Base-by-base conservation (phyloP, 2,888 invertebrate species). In the Drosophila pseudotakahashii region DNA sequence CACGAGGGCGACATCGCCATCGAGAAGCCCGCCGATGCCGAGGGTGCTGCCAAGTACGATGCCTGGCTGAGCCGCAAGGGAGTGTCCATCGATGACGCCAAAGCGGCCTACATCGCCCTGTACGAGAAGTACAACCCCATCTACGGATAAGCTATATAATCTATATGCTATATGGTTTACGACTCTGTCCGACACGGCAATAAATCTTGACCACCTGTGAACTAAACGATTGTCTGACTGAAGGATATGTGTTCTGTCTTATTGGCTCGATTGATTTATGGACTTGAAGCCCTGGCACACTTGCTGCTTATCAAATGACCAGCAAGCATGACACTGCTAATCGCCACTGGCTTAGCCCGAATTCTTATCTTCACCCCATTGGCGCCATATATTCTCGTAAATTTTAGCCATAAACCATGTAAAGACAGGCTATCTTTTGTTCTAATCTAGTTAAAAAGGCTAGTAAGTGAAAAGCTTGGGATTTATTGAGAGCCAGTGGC, bases 11-110 rank as follows among this genome's bases (percentile, higher is more conserved):
- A 98, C 90, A 93, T 95, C 74, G 95, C 96, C 91, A 96, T 95
- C 76, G 97, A 93, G 57, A 95, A 95, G 79, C 98, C 98, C 68
- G 97, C 97, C 75, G 98, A 98, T 89, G 92, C 96, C 76, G 96
- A 96, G 92, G 98, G 96, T 70, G 97, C 96, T 90, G 98, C 97
- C 42, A 99, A 98, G 92, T 98, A 97, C 97, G 96, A 97, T 91
- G 95, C 97, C 2, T 99, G 98, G 98, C 94, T 94, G 76, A 93
- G 92, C 62, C 96, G 95, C 91, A 98, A 98, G 93, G 98, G 98
- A 26, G 93, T 94, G 88, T 92, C 94, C 42, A 92, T 95, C 85
- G 96, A 96, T 39, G 95, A 94, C 42, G 98, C 98, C 61, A 96
- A 97, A 93, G 94, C 95, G 87, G 94, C 95, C 53, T 98, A 98